phyloP scores from a whole-genome alignment of 2,113 vertebrate species.

The Petrocephalus zakoni region DNA sequence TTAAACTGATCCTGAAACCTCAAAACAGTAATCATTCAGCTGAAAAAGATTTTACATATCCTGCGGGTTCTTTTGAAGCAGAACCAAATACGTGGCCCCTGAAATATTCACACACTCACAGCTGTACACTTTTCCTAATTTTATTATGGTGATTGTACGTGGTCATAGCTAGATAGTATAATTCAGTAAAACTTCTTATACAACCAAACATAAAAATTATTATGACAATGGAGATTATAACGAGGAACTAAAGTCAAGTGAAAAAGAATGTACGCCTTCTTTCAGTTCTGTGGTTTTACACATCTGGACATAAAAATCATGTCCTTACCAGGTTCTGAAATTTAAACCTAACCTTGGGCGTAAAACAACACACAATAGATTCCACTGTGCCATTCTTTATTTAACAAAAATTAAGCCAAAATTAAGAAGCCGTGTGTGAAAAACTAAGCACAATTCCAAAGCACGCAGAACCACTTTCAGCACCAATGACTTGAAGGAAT shows the following conservation, averaged over 20 bases:
- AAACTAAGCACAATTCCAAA: too few relatives aligned
- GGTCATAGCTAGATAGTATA: not conserved
- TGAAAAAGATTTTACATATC: slow-evolving; percentile 6
- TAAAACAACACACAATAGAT: too few relatives aligned
- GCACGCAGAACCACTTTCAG: too few relatives aligned
- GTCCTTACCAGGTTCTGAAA: too few relatives aligned
- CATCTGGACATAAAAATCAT: too few relatives aligned
- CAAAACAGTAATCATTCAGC: slow-evolving; percentile 5
- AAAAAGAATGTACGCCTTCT: too few relatives aligned
- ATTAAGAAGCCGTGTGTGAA: too few relatives aligned
- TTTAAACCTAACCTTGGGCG: too few relatives aligned
- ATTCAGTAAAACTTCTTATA: not conserved
- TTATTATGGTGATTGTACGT: not conserved
- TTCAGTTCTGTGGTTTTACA: too few relatives aligned
- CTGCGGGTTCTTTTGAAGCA: slow-evolving; percentile 7
- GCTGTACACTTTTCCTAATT: not conserved
- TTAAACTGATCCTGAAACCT: slow-evolving; percentile 17
- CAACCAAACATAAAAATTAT: not conserved
- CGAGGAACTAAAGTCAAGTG: not conserved
- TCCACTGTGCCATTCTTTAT: too few relatives aligned
- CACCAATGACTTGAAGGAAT: too few relatives aligned
- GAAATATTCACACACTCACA: slow-evolving; percentile 10
- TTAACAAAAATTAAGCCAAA: too few relatives aligned
- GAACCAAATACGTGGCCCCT: not conserved
- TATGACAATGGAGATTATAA: not conserved